Percentiles rank a stretch among this genome's conserved stretches.
Evolutionary conservation across 1,140 invertebrate species (phyloP).

Genomic region (Aphaenogaster ashmeadi): DNA sequence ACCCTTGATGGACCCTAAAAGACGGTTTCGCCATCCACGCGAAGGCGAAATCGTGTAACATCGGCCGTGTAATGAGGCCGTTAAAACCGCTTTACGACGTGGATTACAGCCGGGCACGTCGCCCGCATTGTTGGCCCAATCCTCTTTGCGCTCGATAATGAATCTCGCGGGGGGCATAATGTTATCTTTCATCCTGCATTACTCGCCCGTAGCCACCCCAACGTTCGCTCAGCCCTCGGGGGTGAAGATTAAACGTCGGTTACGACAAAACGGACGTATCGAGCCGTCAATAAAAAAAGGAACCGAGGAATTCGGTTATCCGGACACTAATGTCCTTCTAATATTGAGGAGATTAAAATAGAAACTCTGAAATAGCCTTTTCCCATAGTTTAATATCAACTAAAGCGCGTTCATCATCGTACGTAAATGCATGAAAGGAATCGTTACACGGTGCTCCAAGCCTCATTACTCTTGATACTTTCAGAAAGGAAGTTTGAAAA

Average conservation of each 20-base stretch:
- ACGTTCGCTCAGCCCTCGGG: not conserved
- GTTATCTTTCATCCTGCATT: constrained; percentile 18
- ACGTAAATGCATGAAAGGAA: not conserved
- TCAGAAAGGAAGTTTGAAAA: not conserved
- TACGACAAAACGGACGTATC: not conserved
- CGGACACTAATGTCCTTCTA: not conserved
- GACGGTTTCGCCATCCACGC: not conserved
- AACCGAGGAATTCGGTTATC: not conserved
- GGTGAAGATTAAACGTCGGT: not conserved
- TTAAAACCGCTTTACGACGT: constrained; percentile 63
- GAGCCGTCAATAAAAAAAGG: not conserved
- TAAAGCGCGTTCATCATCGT: not conserved
- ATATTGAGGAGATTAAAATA: not conserved
- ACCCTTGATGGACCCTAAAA: constrained; percentile 31
- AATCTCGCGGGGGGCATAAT: constrained; percentile 57
- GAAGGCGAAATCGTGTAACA: constrained; percentile 46
- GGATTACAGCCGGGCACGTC: constrained; percentile 54
- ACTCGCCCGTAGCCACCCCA: not conserved
- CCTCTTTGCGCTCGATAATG: constrained; percentile 62
- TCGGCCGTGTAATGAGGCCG: constrained; percentile 11
- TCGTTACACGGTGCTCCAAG: not conserved
- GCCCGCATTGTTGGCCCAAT: constrained; percentile 30
- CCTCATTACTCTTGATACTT: constrained; percentile 10
- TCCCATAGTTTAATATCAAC: constrained; percentile 2
- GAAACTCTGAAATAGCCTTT: not conserved